phyloP scores from a whole-genome alignment of 2,113 vertebrate species.

The Xiphophorus couchianus region DNA sequence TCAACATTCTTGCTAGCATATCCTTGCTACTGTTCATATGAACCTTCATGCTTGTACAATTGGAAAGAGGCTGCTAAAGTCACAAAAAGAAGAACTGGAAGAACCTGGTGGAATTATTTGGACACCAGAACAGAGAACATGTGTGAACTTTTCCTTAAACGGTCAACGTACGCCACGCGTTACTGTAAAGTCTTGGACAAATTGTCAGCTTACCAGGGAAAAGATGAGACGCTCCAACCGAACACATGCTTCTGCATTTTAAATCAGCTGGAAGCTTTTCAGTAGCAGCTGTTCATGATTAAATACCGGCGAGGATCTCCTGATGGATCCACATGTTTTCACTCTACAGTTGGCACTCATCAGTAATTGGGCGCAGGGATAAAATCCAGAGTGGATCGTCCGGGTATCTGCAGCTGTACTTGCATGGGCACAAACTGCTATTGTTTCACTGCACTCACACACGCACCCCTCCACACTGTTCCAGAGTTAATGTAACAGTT shows the following conservation, averaged over 20 bases:
- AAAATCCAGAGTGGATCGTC: neutral
- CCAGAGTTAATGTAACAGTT: slow-evolving; percentile 40
- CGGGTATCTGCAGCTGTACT: neutral
- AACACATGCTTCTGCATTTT: neutral
- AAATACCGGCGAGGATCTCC: neutral
- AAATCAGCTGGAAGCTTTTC: neutral
- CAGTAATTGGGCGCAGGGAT: neutral
- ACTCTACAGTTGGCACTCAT: neutral
- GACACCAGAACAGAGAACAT: too few species aligned
- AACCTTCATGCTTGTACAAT: too few species aligned
- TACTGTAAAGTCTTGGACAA: too few species aligned
- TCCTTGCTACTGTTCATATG: too few species aligned
- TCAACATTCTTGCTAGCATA: too few species aligned
- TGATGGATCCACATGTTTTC: neutral
- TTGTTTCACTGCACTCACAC: slow-evolving; percentile 9
- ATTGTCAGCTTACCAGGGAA: too few species aligned
- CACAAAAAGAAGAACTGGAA: too few species aligned
- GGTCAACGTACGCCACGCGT: too few species aligned
- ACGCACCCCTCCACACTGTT: slow-evolving; percentile 3
- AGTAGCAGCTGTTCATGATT: neutral
- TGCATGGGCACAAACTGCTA: slow-evolving; percentile 22
- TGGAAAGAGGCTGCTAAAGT: too few species aligned
- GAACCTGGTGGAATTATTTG: too few species aligned
- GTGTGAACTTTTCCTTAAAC: too few species aligned
- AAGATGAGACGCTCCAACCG: too few species aligned